A percentile compares a stretch with the other conserved stretches of the same genome.
phyloP scores from a whole-genome alignment of 1,140 invertebrate species.

The Papilio aristodemus region DNA sequence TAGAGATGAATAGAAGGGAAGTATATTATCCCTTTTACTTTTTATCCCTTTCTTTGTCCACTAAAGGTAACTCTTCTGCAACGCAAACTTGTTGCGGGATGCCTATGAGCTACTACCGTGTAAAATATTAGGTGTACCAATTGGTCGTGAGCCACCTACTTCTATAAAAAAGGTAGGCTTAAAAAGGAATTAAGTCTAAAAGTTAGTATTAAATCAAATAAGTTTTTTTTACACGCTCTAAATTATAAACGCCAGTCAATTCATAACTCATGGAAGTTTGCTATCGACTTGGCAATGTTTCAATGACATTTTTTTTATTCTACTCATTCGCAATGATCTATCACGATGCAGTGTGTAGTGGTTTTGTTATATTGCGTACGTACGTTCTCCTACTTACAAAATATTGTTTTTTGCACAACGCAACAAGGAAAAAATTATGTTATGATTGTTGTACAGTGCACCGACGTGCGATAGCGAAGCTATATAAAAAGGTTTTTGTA shows the following conservation, averaged over 20 bases:
- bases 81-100: too few relatives aligned
- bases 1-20: too few relatives aligned
- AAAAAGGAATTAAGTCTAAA: too few relatives aligned
- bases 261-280: conserved; percentile 3
- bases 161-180: too few relatives aligned
- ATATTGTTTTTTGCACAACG: conserved; percentile 26
- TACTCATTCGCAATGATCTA: conserved; percentile 25
- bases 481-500: neutral
- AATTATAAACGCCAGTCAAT: neutral
- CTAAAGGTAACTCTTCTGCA: too few relatives aligned
- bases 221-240: neutral
- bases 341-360: conserved; percentile 3
- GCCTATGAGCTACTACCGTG: too few relatives aligned
- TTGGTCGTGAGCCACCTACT: too few relatives aligned
- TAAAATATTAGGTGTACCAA: too few relatives aligned
- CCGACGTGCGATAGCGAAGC: neutral
- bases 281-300: neutral
- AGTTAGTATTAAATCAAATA: neutral
- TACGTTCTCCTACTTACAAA: conserved; percentile 24
- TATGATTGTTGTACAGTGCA: neutral
- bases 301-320: conserved; percentile 16
- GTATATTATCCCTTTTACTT: too few relatives aligned
- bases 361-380: conserved; percentile 17
- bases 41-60: too few relatives aligned
- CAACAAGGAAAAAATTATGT: neutral